Percentiles rank a stretch among this genome's conserved stretches.
Evolutionary conservation across 2,888 invertebrate species (phyloP).

Genomic region (Epistrophella euchroma): DNA sequence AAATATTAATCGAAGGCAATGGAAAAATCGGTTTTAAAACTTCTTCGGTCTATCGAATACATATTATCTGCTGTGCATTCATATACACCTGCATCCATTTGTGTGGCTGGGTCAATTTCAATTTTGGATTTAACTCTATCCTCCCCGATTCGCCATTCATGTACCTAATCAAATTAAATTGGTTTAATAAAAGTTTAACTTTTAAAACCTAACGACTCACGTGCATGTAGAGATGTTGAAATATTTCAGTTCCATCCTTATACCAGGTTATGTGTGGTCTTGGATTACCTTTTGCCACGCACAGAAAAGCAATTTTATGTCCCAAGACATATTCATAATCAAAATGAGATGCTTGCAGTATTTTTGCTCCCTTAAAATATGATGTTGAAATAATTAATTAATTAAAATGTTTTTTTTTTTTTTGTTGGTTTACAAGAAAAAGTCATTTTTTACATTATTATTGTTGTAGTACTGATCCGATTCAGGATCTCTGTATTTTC

Average conservation of each 20-base stretch:
- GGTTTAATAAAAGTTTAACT: neutral
- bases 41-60: slow-evolving; percentile 95
- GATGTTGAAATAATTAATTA: neutral
- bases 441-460: slow-evolving; percentile 86
- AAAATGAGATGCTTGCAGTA: slow-evolving; percentile 94
- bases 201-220: slow-evolving; percentile 84
- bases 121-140: slow-evolving; percentile 95
- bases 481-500: slow-evolving; percentile 94
- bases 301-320: slow-evolving; percentile 96
- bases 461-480: slow-evolving; percentile 96
- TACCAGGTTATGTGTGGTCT: slow-evolving; percentile 97
- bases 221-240: slow-evolving; percentile 94
- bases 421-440: neutral
- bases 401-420: no score
- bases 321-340: slow-evolving; percentile 97
- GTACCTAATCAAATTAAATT: slow-evolving; percentile 86
- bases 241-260: slow-evolving; percentile 97
- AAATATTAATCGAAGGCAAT: slow-evolving; percentile 91
- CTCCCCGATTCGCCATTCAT: slow-evolving; percentile 93
- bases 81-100: slow-evolving; percentile 98
- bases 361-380: slow-evolving; percentile 92
- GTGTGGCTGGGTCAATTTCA: slow-evolving; percentile 97
- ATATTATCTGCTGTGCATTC: slow-evolving; percentile 97
- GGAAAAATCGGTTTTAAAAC: slow-evolving; percentile 96
- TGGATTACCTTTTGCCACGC: slow-evolving; percentile 95